These are phyloP conservation scores for Drosophila pallidifrons DNA, from an alignment of 1,140 invertebrate species.

Conservation along the genomic window DNA sequence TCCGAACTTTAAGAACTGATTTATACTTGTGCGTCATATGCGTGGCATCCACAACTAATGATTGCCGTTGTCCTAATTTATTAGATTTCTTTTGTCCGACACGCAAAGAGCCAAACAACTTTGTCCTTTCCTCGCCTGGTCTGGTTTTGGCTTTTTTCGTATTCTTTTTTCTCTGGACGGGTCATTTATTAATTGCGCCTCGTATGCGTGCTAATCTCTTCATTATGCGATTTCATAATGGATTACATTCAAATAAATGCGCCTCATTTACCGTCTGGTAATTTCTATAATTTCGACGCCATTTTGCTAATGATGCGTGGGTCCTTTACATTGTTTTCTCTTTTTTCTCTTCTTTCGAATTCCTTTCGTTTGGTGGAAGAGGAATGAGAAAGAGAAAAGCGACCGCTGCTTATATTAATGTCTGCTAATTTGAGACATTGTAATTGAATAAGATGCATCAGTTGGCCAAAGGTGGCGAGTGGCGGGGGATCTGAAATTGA, in stretches of 20 bases:
- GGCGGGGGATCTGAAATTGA: constrained; percentile 31
- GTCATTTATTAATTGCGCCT: constrained; percentile 80
- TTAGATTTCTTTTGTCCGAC: constrained; percentile 63
- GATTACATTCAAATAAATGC: constrained; percentile 83
- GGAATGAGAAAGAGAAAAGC: not conserved
- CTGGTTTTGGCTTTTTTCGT: constrained; percentile 7
- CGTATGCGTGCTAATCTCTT: constrained; percentile 79
- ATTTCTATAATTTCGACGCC: constrained; percentile 78
- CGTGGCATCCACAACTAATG: constrained; percentile 59
- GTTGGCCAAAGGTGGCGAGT: constrained; percentile 18
- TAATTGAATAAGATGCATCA: constrained; percentile 78
- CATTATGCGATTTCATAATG: constrained; percentile 83
- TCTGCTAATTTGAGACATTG: constrained; percentile 65
- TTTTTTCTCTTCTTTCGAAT: not conserved
- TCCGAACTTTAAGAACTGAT: constrained; percentile 27
- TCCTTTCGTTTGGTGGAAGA: not conserved
- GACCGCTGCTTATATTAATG: constrained; percentile 68
- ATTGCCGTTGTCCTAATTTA: constrained; percentile 74
- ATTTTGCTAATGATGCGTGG: constrained; percentile 75
- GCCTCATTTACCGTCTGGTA: constrained; percentile 72
- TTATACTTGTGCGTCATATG: constrained; percentile 59
- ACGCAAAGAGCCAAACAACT: constrained; percentile 54
- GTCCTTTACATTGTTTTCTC: constrained; percentile 30
- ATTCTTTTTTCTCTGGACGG: constrained; percentile 21
- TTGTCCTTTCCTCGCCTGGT: not conserved